Evolutionary conservation across 2,888 invertebrate genomes (phyloP).

Genomic region (Harpalus rufipes): DNA sequence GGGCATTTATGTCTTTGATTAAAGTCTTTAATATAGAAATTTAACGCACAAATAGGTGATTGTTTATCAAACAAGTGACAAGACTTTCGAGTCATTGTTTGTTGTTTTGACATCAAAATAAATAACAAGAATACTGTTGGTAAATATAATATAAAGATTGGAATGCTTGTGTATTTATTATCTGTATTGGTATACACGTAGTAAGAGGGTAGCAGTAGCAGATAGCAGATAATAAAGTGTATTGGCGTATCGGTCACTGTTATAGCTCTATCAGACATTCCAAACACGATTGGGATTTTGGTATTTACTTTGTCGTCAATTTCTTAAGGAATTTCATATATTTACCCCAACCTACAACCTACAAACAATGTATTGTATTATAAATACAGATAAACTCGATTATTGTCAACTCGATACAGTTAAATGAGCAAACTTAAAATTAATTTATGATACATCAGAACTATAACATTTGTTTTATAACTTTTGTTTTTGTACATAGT

Average conservation of each 20-base stretch:
- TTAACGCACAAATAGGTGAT: not conserved
- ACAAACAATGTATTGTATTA: too few species aligned
- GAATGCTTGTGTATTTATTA: not conserved
- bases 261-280: conserved; percentile 24
- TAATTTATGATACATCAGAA: too few species aligned
- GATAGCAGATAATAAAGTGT: conserved; percentile 16
- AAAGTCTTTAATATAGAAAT: not conserved
- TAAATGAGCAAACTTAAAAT: too few species aligned
- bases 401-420: too few species aligned
- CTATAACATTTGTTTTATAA: too few species aligned
- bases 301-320: not conserved
- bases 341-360: not conserved
- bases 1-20: not conserved
- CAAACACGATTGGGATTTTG: conserved; percentile 52
- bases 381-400: too few species aligned
- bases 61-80: not conserved
- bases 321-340: conserved; percentile 42
- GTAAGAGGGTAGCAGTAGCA: not conserved
- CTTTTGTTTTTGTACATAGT: too few species aligned
- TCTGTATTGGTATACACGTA: not conserved
- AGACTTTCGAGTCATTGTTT: not conserved
- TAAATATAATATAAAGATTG: conserved; percentile 1
- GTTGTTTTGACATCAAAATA: not conserved
- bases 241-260: conserved; percentile 14
- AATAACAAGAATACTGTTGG: not conserved